Evolutionary conservation across 2,113 vertebrate species (phyloP), one percentile per base, ranked within the genome.

Genomic region (Rhagologus leucostigma): DNA sequence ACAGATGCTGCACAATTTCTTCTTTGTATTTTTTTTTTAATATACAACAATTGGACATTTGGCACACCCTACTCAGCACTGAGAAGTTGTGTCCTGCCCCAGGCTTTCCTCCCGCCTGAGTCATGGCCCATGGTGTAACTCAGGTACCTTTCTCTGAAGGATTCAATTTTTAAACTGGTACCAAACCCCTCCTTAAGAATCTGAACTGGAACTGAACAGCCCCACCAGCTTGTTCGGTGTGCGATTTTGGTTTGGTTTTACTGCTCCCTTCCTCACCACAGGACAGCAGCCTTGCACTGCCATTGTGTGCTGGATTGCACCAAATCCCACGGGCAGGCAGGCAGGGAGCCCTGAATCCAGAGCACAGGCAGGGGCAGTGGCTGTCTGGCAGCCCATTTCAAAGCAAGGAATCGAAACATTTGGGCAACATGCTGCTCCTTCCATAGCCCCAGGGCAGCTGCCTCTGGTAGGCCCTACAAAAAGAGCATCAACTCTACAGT

Each of bases 111-210:
- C 57, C 39, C 33, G 53, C 1, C 21, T 1, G 15, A 49, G 11
- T 29, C 35, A 29, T 3, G 10, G 29, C 35, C 53, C 19, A 3
- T 0, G 0, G 39, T 20, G 35, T 73, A 39, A 44, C 20, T 10
- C 6, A 35, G 39, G 20, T 9, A 30, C 49, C 30, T 27, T 56
- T 64, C 29, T 13, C 39, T 6, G 2, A 52, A 80, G 33, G 32
- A 53, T 19, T 44, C 22, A 0, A 0, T 46, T 60, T 76, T 29
- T 46, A 64, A 89, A 53, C 57, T 62, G 42, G 19, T 44, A 21
- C 32, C 37, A 86, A 83, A 88, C 24, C 6, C 6, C 30, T 57
- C 50, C 33, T 39, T 53, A 56, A 44, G 44, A 92, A 41, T 29
- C 29, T 26, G 41, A 80, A 50, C 30, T 71, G 56, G 60, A 60